Evolutionary conservation across 1,140 invertebrate genomes (phyloP).

Genomic region (Lordiphosa stackelbergi): DNA sequence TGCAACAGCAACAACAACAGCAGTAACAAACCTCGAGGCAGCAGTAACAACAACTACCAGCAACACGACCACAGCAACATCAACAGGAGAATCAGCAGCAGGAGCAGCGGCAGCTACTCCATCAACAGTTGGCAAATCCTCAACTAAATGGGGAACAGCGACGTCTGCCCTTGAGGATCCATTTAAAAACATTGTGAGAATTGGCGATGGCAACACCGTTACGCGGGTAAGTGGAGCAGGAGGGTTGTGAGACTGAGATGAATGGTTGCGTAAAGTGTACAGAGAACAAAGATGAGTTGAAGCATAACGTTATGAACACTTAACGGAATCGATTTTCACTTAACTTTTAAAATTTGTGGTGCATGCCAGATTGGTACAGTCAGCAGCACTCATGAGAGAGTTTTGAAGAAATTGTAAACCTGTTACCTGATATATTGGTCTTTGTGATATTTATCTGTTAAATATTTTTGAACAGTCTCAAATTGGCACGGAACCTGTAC

Average conservation of each 20-base stretch:
- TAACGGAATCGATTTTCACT: neutral
- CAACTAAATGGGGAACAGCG: slow-evolving; percentile 20
- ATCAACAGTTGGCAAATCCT: slow-evolving; percentile 22
- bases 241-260: no score
- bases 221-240: slow-evolving; percentile 46
- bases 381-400: no score
- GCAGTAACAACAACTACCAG: slow-evolving; percentile 47
- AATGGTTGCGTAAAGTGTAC: no score
- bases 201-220: slow-evolving; percentile 69
- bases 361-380: no score
- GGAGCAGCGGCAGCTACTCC: slow-evolving; percentile 6
- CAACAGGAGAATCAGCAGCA: slow-evolving; percentile 17
- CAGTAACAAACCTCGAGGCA: slow-evolving; percentile 79
- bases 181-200: slow-evolving; percentile 61
- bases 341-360: slow-evolving; percentile 2
- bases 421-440: no score
- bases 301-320: no score
- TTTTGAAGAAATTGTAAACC: no score
- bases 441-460: no score
- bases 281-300: no score
- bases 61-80: slow-evolving; percentile 31
- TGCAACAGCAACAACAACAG: slow-evolving; percentile 58
- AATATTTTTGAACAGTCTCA: no score
- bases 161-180: slow-evolving; percentile 31
- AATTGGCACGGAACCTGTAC: no score